A percentile compares a stretch with the other conserved stretches of the same genome.
Evolutionary conservation across 2,797 vertebrate genomes (phyloP).

Genomic region (Manis javanica): DNA sequence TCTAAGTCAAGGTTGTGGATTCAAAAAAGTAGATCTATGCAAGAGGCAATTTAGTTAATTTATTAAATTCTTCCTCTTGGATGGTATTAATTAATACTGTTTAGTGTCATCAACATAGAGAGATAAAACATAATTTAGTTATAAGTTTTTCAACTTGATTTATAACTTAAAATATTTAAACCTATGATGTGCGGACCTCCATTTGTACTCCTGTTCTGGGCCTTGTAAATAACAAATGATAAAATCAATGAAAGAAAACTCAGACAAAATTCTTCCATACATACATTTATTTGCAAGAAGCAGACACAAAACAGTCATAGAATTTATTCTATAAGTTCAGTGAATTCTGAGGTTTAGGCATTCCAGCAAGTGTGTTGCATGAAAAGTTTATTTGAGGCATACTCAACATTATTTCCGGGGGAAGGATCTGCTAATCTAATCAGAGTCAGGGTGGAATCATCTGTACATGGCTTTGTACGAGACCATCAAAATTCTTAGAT

Average conservation of each 20-base stretch:
- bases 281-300: not conserved
- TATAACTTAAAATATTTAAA: slow-evolving; percentile 3
- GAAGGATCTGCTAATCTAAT: not conserved
- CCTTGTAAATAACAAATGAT: not conserved
- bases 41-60: not conserved
- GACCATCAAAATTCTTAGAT: not conserved
- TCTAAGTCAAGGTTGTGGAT: not conserved
- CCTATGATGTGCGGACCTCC: not conserved
- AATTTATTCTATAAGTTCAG: not conserved
- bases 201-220: not conserved
- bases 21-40: not conserved
- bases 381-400: not conserved
- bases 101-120: not conserved
- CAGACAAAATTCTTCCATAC: not conserved
- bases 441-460: not conserved
- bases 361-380: not conserved
- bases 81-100: not conserved
- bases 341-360: not conserved
- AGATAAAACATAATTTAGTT: not conserved
- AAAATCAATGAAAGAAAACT: not conserved
- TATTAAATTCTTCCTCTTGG: not conserved
- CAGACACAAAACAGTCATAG: not conserved
- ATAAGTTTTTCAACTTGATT: not conserved
- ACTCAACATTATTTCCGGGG: not conserved
- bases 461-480: not conserved